Base-by-base conservation (phyloP, 2,113 vertebrate genomes). In the Typhlomys cinereus region DNA sequence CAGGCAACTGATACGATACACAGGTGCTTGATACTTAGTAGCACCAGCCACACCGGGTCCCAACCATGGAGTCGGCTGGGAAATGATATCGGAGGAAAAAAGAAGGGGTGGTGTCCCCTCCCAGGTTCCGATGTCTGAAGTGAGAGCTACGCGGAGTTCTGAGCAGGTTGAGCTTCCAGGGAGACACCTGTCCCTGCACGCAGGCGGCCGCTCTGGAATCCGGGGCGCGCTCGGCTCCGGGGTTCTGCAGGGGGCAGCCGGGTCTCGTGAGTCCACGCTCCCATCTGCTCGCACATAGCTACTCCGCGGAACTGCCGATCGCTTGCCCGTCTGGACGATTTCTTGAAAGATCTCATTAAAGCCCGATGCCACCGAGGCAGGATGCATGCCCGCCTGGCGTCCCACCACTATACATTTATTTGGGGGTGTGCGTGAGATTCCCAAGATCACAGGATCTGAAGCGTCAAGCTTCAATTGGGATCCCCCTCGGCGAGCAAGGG, bases 291-390 rank as follows among this genome's bases (percentile, higher is more conserved):
- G 50, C 74, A 36, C 74, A 36, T 39, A 76, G 82, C 85, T 82
- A 91, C 61, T 57, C 69, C 41, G 74, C 66, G 31, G 15, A 74
- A 64, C 52, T 91, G 48, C 70, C 48, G 27, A 79, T 86, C 17
- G 66, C 78, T n/a, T 71, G 62, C 34, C 41, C 62, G n/a, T 81
- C 88, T 46, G 0, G 21, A 66, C 20, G 64, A 79, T 82, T 93
- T 90, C 70, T 75, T 54, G 48, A 74, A 81, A 85, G 29, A 75
- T 73, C 6, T 89, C 89, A 91, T 59, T 90, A 78, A 91, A 90
- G 81, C 69, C 2, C 92, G 50, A 67, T 79, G 41, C 64, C n/a
- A n/a, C n/a, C 20, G 78, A 39, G 39, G 34, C 62, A 61, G 25
- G 46, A 46, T 57, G 70, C 81, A 12, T 78, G 86, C 73, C 39